Base-by-base conservation (phyloP, 2,888 invertebrate species). In the Alsophila aescularia region DNA sequence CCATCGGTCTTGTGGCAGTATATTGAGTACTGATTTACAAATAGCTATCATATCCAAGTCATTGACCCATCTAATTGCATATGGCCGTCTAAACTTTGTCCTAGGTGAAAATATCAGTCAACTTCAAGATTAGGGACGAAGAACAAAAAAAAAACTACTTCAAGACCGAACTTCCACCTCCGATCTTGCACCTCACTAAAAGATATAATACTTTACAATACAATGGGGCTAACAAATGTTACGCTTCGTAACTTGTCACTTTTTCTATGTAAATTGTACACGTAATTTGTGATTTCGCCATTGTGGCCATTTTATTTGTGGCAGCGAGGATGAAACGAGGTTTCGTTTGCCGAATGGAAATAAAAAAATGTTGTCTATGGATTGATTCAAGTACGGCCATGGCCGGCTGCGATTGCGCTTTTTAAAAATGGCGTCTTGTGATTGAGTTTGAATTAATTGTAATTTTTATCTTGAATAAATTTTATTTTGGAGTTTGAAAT, bases 201-300 rank as follows among this genome's bases (percentile, higher is more conserved):
- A 62, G 75, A 79, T 79, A 80, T 81, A 81, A 81, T 83, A 81
- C 83, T 77, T 73, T 67, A 70, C 78, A 77, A 86, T 78, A 90
- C 89, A 89, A 89, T 89, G 87, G 85, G 62, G 52, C 69, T 80
- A 87, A 89, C 88, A 88, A 89, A 89, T 87, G 88, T 87, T 83
- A 76, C 77, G 75, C 73, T 70, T 75, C 81, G 81, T 72, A 73
- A 68, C 77, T 79, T 85, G 87, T 87, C 86, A 85, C 81, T 87
- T 87, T 86, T 85, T 85, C 85, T 87, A 89, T 90, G 87, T 90
- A 89, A 89, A 89, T 87, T 70, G 81, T 71, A 67, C 63, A 65
- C 70, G 85, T 88, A 89, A 90, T 90, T 90, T 89, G 89, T 87
- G 87, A 81, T 72, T 70, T 72, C 66, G 62, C 73, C 72, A 60